phyloP scores from a whole-genome alignment of 2,888 invertebrate species.

The Rutpela maculata region DNA sequence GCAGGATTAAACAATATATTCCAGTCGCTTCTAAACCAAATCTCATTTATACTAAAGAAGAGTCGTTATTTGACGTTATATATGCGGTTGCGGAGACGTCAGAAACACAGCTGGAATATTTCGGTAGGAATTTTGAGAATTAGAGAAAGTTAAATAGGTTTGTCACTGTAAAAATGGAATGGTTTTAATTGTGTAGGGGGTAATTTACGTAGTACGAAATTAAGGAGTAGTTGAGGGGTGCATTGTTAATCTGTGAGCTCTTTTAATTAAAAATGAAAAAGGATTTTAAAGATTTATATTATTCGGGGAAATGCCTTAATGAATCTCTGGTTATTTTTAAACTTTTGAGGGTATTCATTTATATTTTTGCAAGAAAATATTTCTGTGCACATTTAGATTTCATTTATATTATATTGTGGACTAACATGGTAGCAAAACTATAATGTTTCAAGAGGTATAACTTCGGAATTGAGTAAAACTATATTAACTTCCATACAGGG shows the following conservation, averaged over 20 bases:
- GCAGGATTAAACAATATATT: constrained; percentile 51
- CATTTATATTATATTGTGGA: too few species aligned
- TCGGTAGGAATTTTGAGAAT: constrained; percentile 27
- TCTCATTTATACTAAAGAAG: constrained; percentile 44
- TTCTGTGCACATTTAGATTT: neutral
- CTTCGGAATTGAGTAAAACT: too few species aligned
- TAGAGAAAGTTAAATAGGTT: constrained; percentile 32
- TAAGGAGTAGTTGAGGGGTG: constrained; percentile 37
- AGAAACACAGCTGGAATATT: constrained; percentile 20
- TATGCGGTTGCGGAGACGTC: constrained; percentile 43
- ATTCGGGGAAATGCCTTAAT: constrained; percentile 3
- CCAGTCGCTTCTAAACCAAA: constrained; percentile 49
- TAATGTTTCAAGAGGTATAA: too few species aligned
- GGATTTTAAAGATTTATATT: constrained; percentile 30
- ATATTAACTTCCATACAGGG: too few species aligned
- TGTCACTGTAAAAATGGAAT: constrained; percentile 24
- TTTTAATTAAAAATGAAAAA: constrained; percentile 49
- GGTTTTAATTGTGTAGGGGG: constrained; percentile 18
- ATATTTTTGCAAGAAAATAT: neutral
- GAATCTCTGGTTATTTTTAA: constrained; percentile 10
- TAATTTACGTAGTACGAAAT: constrained; percentile 38
- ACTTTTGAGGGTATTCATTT: neutral
- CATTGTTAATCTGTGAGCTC: constrained; percentile 48
- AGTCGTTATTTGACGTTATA: constrained; percentile 40
- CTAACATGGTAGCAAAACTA: too few species aligned